Conservation (phyloP, 2,888 invertebrate species). For the Biston stratarius region DNA sequence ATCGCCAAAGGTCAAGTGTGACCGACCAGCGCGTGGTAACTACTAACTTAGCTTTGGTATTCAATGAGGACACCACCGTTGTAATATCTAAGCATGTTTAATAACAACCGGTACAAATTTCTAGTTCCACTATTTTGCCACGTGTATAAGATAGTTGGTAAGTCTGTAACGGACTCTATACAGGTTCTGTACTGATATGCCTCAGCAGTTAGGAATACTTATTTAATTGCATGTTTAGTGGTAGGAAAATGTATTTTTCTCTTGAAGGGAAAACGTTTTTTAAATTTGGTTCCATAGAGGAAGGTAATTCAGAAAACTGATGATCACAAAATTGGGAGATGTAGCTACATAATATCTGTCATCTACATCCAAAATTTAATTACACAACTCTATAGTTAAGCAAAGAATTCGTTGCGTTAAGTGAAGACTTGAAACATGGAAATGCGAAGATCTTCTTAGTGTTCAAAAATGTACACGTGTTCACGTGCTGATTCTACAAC, state of each 20-base stretch:
- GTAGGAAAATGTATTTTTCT: neutral
- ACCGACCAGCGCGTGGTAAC: constrained; percentile 53
- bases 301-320: no score
- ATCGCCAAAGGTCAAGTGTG: constrained; percentile 72
- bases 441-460: no score
- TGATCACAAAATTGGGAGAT: no score
- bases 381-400: no score
- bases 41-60: neutral
- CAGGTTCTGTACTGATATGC: constrained; percentile 41
- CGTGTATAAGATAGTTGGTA: constrained; percentile 21
- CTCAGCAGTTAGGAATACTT: constrained; percentile 34
- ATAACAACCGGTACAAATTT: neutral
- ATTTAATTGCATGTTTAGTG: constrained; percentile 18
- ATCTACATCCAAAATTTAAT: no score
- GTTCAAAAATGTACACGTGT: no score
- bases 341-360: no score
- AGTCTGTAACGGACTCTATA: constrained; percentile 48
- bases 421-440: no score
- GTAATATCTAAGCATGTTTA: neutral
- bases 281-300: neutral
- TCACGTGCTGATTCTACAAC: no score
- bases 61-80: neutral
- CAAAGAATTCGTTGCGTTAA: no score
- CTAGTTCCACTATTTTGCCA: neutral
- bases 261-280: neutral